phyloP scores from a whole-genome alignment of 1,140 invertebrate genomes.

The Acromyrmex echinatior region DNA sequence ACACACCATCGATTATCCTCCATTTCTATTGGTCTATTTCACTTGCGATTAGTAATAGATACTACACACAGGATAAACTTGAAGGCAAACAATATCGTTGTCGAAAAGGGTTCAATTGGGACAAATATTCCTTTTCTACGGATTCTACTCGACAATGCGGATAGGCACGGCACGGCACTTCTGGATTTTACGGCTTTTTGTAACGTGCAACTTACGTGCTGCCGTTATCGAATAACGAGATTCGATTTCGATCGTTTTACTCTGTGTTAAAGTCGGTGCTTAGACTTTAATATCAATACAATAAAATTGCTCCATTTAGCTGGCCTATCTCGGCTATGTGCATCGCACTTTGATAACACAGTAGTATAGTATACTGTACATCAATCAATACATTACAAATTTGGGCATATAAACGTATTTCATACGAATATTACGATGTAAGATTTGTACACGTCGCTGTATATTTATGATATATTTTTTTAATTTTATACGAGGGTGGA shows the following conservation, averaged over 20 bases:
- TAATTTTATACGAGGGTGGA: background rate
- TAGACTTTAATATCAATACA: constrained; percentile 51
- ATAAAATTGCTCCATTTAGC: constrained; percentile 56
- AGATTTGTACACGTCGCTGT: background rate
- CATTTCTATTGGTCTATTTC: background rate
- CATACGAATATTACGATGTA: no score
- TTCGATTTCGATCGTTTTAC: constrained; percentile 65
- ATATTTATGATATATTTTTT: background rate
- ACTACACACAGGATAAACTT: background rate
- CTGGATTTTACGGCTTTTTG: constrained; percentile 57
- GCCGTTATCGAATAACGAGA: constrained; percentile 69
- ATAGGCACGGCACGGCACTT: constrained; percentile 38
- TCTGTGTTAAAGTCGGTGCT: constrained; percentile 47
- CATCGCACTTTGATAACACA: constrained; percentile 70
- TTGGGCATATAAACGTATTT: background rate
- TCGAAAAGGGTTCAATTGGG: constrained; percentile 33
- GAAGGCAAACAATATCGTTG: constrained; percentile 25
- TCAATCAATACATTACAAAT: constrained; percentile 43
- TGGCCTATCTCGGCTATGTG: constrained; percentile 35
- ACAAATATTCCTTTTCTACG: constrained; percentile 14
- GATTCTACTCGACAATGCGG: constrained; percentile 35
- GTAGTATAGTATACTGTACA: constrained; percentile 8
- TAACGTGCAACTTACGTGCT: constrained; percentile 57
- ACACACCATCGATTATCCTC: constrained; percentile 8
- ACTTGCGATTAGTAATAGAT: background rate